A percentile compares a stretch with the other conserved stretches of the same genome.
phyloP scores from a whole-genome alignment of 2,797 vertebrate genomes.

The Takifugu rubripes region DNA sequence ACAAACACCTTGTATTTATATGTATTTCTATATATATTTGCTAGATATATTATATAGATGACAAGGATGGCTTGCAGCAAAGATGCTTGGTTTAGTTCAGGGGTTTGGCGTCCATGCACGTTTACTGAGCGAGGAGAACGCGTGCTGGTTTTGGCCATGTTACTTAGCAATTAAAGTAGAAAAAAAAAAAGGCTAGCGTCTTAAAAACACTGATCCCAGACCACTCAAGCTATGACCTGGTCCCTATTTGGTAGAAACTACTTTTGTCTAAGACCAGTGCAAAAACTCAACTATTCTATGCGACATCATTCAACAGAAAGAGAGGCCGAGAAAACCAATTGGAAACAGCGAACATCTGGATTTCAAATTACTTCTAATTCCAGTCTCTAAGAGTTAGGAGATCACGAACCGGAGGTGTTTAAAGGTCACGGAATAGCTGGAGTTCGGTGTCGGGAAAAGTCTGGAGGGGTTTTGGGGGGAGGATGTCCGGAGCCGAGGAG shows the following conservation, averaged over 20 bases:
- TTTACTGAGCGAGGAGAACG: conserved; percentile 70
- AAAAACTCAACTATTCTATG: conserved; percentile 65
- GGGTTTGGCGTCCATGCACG: conserved; percentile 76
- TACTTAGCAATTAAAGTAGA: conserved; percentile 56
- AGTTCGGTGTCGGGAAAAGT: conserved; percentile 45
- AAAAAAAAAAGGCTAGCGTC: conserved; percentile 64
- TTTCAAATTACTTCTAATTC: conserved; percentile 64
- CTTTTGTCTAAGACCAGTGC: conserved; percentile 53
- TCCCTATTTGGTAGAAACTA: conserved; percentile 35
- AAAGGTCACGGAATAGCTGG: conserved; percentile 49
- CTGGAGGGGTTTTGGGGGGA: conserved; percentile 18
- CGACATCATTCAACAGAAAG: conserved; percentile 59
- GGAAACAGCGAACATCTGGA: conserved; percentile 61
- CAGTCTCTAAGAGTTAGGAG: conserved; percentile 47
- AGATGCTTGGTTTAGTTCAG: conserved; percentile 57
- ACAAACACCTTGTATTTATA: conserved; percentile 66
- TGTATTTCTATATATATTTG: conserved; percentile 65
- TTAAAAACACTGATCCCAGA: conserved; percentile 58
- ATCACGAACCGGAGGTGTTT: conserved; percentile 37
- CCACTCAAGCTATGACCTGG: conserved; percentile 47
- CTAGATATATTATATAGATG: conserved; percentile 66
- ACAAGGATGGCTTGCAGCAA: conserved; percentile 64
- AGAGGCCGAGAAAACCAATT: conserved; percentile 59
- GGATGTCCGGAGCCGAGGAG: conserved; percentile 20
- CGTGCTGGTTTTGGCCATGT: conserved; percentile 61